Evolutionary conservation across 1,140 invertebrate genomes (phyloP), one percentile per base, ranked within the genome.

Genomic region (Medauroidea extradentata): DNA sequence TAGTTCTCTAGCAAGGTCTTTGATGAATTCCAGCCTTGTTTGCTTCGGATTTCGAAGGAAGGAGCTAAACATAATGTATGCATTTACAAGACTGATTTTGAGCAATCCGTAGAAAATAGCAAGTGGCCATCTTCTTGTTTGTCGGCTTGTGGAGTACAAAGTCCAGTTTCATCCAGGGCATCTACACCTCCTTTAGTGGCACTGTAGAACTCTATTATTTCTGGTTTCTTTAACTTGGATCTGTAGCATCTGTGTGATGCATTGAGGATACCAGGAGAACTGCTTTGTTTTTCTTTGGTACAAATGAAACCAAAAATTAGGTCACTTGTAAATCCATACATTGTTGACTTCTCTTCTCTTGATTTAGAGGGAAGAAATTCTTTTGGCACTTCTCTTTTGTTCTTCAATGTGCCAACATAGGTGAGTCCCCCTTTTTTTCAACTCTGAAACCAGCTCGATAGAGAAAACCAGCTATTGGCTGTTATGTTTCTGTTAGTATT

Each of bases 391-490:
- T 46, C 8, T 46, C 8, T 46, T 9, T 46, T 9, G 8, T 9
- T 46, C 8, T 7, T 46, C 8, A 9, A 46, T 46, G 16, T 46
- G 7, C 16, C 8, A 7, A 46, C 16, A 46, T 46, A 46, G 8
- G 16, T 46, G 8, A 46, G 44, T 18, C 16, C 21, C 7, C 44
- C n/a, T n/a, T 46, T 70, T 51, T 63, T 55, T 64, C 51, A 75
- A 63, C 53, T 62, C 56, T 48, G 73, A 58, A 25, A 69, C 62
- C 29, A 76, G 60, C 60, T 70, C 53, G 24, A 73, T 57, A 14
- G 73, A 75, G 60, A 62, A 66, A 77, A 76, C 69, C 71, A 74
- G 60, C 76, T 75, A 53, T 74, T 71, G 29, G 58, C 67, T 16
- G 70, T 74, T 8, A 75, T 53, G 57, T 71, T 73, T 62, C 71